A percentile compares a stretch with the other conserved stretches of the same genome.
Conservation (phyloP, 2,113 vertebrate species). For the Nothoprocta perdicaria region DNA sequence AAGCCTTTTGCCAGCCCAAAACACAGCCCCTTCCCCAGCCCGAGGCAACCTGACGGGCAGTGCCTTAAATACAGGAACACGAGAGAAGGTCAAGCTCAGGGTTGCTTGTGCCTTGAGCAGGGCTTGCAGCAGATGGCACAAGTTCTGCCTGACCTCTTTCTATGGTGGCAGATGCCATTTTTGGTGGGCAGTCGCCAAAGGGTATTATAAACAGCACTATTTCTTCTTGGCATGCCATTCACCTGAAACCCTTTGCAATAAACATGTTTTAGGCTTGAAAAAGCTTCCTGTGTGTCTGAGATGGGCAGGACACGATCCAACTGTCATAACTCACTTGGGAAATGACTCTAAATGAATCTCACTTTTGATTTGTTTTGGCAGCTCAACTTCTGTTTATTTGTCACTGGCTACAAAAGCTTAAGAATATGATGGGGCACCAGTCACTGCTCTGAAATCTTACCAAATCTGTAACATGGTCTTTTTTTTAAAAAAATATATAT, state of each 20-base stretch:
- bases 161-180: constrained; percentile 20
- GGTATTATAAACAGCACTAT: constrained; percentile 38
- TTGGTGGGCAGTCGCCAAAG: constrained; percentile 38
- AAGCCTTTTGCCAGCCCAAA: constrained; percentile 61
- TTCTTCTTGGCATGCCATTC: constrained; percentile 44
- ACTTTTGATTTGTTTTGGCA: constrained; percentile 38
- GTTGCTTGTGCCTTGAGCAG: constrained; percentile 17
- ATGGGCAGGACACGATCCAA: constrained; percentile 44
- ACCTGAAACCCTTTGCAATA: constrained; percentile 53
- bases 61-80: not conserved
- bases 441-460: not conserved
- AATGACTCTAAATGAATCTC: constrained; percentile 50
- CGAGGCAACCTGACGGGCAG: not conserved
- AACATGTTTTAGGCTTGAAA: constrained; percentile 37
- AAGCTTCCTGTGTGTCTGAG: constrained; percentile 1
- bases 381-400: constrained; percentile 50
- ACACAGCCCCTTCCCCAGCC: not conserved
- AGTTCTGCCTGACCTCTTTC: constrained; percentile 40
- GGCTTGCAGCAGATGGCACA: constrained; percentile 61
- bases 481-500: not conserved
- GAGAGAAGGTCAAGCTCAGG: constrained; percentile 38
- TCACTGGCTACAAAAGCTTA: constrained; percentile 47
- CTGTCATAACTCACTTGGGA: constrained; percentile 47
- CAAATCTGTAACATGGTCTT: not conserved
- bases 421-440: constrained; percentile 23